These are phyloP conservation scores for Mormyrops boulengeri DNA, from an alignment of 2,797 vertebrate species.

Conservation along the genomic window DNA sequence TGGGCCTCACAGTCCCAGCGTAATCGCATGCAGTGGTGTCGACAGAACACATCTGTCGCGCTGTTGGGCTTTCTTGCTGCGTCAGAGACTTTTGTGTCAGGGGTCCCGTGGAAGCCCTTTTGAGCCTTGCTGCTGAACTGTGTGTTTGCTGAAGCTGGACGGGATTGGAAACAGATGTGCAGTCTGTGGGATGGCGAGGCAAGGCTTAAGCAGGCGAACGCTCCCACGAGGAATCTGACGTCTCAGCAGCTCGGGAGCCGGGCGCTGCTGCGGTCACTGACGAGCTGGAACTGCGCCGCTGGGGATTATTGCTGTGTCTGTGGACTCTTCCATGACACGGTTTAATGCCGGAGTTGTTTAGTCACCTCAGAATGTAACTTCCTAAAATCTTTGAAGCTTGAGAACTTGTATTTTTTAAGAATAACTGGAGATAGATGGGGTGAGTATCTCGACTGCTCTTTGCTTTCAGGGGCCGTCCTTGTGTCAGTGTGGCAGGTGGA, in stretches of 20 bases:
- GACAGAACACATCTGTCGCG: background rate
- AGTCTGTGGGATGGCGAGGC: background rate
- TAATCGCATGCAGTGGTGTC: background rate
- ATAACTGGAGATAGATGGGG: background rate
- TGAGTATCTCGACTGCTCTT: background rate
- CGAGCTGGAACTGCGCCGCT: background rate
- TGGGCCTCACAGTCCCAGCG: background rate
- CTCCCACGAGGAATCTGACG: constrained; percentile 11
- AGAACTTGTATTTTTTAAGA: background rate
- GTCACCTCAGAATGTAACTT: background rate
- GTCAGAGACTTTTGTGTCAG: background rate
- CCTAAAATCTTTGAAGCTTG: background rate
- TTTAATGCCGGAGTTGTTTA: background rate
- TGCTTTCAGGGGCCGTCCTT: background rate
- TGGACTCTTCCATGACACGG: background rate
- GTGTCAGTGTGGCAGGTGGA: background rate
- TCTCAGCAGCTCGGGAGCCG: background rate
- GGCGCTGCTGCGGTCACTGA: background rate
- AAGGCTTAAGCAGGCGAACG: background rate
- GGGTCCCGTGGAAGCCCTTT: background rate
- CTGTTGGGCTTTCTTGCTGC: background rate
- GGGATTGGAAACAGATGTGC: constrained; percentile 14
- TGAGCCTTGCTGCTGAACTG: background rate
- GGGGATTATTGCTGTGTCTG: background rate
- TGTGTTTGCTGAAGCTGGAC: background rate